Evolutionary conservation across 2,113 vertebrate species (phyloP), one percentile per base, ranked within the genome.

Genomic region (Carassius carassius): DNA sequence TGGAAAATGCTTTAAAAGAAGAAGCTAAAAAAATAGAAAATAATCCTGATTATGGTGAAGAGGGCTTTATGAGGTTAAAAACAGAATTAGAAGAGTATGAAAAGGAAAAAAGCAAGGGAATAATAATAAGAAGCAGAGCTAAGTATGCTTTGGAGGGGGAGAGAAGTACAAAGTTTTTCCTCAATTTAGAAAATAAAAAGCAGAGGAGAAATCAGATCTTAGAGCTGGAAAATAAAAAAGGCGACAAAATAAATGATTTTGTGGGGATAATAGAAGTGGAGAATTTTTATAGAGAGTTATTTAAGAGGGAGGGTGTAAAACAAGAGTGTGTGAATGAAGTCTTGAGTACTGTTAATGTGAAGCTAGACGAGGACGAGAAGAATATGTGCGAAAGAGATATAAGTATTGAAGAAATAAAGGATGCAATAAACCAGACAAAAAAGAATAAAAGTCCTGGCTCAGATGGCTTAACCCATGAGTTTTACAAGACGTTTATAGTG

Each of bases 121-220:
- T 73, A 21, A 25, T 73, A n/a, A 83, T 70, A 29, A 29, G 29
- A 7, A 83, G 81, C 35, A 74, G n/a, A 75, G 70, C n/a, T 1
- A 17, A 25, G 32, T 74, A 83, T 58, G 67, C 14, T 17, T 5
- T 83, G 25, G 69, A 83, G 13, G 81, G 70, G 17, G 81, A 83
- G 16, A 75, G 69, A 23, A 23, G 81, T 19, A 83, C 82, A 37
- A 58, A 35, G 3, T n/a, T n/a, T 3, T 60, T 60, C 11, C 3
- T 23, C 0, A n/a, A 60, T 23, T 23, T 60, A 60, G 21, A 67
- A 23, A 63, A 67, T 8, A 25, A 32, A 67, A 32, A 67, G 1
- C 62, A 65, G 62, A 65, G 23, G 62, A 65, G 1, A 9, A 58
- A 21, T 0, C 19, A 58, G 21, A 58, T 58, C 0, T 9, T 8